A percentile compares a stretch with the other conserved stretches of the same genome.
Conservation (phyloP, 2,888 invertebrate genomes). For the Eupithecia insigniata region DNA sequence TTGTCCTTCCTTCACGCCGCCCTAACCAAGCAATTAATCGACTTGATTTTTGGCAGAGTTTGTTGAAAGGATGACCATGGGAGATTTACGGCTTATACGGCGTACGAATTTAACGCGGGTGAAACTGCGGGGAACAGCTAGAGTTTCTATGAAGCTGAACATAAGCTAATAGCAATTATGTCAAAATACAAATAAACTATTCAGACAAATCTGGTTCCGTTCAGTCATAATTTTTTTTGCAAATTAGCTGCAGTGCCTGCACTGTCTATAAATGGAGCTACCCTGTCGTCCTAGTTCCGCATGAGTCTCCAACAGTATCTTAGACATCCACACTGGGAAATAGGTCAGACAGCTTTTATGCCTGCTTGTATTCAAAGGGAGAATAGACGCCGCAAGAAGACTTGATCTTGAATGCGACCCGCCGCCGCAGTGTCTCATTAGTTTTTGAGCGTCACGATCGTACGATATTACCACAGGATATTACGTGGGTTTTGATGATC, state of each 20-base stretch:
- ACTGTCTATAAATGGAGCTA: conserved; percentile 38
- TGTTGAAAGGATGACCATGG: no score
- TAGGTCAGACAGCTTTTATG: conserved; percentile 45
- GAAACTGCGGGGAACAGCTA: no score
- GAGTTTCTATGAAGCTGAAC: no score
- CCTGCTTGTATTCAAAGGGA: conserved; percentile 39
- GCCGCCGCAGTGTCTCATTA: conserved; percentile 24
- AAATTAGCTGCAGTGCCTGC: conserved; percentile 1
- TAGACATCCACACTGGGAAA: conserved; percentile 39
- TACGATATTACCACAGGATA: no score
- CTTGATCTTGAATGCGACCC: conserved; percentile 38
- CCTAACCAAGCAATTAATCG: no score
- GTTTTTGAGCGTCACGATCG: conserved; percentile 22
- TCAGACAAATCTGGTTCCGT: not conserved
- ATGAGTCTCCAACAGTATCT: conserved; percentile 36
- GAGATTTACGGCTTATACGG: no score
- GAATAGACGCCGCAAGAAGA: conserved; percentile 37
- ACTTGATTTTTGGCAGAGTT: no score
- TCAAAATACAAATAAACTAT: not conserved
- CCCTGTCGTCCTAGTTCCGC: conserved; percentile 28
- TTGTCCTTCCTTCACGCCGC: no score
- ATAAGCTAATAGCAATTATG: not conserved
- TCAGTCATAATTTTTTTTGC: no score
- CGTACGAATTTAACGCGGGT: no score
- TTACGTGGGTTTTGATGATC: conserved; percentile 7